A percentile compares a stretch with the other conserved stretches of the same genome.
phyloP scores from a whole-genome alignment of 2,888 invertebrate genomes.

The Crioceris asparagi region DNA sequence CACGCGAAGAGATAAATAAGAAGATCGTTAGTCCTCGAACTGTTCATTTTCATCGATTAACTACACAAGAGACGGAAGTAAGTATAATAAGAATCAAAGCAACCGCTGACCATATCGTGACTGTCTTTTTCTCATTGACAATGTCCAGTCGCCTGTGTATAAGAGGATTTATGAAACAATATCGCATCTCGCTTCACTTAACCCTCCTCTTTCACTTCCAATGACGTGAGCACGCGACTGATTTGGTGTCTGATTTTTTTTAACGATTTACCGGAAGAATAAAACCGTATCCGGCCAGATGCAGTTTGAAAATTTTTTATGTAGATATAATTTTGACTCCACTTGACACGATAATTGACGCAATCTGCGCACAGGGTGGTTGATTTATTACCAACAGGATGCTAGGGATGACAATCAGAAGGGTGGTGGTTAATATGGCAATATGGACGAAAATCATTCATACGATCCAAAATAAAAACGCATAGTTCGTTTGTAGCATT shows the following conservation, averaged over 20 bases:
- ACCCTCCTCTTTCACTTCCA: constrained; percentile 6
- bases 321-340: constrained; percentile 23
- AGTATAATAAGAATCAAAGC: too few species aligned
- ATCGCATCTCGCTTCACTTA: constrained; percentile 9
- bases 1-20: too few species aligned
- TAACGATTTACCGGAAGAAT: constrained; percentile 28
- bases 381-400: constrained; percentile 12
- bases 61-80: too few species aligned
- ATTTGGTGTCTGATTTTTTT: constrained; percentile 4
- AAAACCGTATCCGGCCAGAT: constrained; percentile 31
- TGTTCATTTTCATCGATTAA: too few species aligned
- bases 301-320: too few species aligned
- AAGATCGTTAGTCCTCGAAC: too few species aligned
- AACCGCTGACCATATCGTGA: too few species aligned
- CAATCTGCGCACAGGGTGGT: constrained; percentile 11
- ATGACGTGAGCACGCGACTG: constrained; percentile 4
- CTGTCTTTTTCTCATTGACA: too few species aligned
- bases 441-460: too few species aligned
- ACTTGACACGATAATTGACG: constrained; percentile 23
- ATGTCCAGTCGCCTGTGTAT: constrained; percentile 13
- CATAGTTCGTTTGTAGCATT: too few species aligned
- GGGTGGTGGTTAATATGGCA: too few species aligned
- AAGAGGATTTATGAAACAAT: constrained; percentile 12
- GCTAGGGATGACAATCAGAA: background rate
- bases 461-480: too few species aligned